Conservation (phyloP, 2,888 invertebrate genomes). For the Drosophila greeni region DNA sequence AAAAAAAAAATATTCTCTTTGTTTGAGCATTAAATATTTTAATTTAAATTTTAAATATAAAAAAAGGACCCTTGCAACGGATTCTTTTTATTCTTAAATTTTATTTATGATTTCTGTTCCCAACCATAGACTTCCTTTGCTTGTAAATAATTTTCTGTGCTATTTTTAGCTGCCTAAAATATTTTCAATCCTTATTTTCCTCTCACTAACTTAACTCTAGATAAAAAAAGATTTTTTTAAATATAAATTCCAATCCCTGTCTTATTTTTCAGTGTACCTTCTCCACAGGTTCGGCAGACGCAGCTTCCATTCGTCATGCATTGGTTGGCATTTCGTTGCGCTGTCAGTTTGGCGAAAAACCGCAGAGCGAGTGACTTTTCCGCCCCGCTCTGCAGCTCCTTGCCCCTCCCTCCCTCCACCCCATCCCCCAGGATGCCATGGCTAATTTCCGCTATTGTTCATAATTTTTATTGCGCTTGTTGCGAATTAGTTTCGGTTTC, state of each 20-base stretch:
- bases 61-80: too few relatives aligned
- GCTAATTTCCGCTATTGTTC: conserved; percentile 73
- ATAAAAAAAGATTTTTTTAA: too few relatives aligned
- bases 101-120: background rate
- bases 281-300: conserved; percentile 2
- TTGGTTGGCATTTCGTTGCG: conserved; percentile 73
- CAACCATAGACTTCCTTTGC: background rate
- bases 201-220: too few relatives aligned
- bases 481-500: conserved; percentile 77
- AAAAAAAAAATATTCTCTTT: too few relatives aligned
- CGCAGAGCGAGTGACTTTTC: conserved; percentile 46
- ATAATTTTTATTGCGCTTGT: conserved; percentile 76
- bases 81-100: too few relatives aligned
- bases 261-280: background rate
- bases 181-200: too few relatives aligned
- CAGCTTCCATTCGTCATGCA: conserved; percentile 62
- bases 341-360: conserved; percentile 63
- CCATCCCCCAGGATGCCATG: conserved; percentile 47
- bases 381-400: conserved; percentile 8
- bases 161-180: background rate
- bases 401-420: background rate
- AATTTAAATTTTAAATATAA: background rate
- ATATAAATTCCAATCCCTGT: too few relatives aligned
- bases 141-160: background rate
- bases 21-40: background rate